phyloP scores from a whole-genome alignment of 2,797 vertebrate genomes.

The Spheniscus humboldti region DNA sequence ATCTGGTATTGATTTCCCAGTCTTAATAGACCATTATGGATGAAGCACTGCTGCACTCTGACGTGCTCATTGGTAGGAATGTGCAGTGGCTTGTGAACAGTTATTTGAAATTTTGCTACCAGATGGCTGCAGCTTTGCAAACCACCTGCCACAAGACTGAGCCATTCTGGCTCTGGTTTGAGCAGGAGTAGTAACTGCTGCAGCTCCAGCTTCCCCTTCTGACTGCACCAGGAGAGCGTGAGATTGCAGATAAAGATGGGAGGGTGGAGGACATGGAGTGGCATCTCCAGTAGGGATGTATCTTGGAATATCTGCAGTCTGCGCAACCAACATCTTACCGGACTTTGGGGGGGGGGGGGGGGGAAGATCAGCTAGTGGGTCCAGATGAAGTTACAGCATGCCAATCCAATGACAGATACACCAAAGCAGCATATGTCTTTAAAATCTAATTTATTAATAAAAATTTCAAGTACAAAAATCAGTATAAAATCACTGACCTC shows the following conservation, averaged over 20 bases:
- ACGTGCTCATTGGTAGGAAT: background rate
- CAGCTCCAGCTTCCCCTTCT: background rate
- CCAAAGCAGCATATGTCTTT: background rate
- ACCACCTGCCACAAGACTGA: background rate
- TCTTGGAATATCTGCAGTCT: background rate
- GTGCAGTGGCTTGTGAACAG: background rate
- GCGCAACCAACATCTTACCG: background rate
- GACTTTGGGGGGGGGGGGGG: background rate
- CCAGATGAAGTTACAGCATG: background rate
- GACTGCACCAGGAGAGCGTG: background rate
- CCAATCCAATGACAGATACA: background rate
- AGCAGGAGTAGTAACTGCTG: background rate
- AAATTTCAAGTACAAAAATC: background rate
- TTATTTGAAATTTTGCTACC: background rate
- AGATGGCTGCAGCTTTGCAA: constrained; percentile 18
- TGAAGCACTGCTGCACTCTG: background rate
- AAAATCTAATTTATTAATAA: background rate
- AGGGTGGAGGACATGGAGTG: background rate
- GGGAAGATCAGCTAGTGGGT: background rate
- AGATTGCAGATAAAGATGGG: background rate
- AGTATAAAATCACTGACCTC: background rate
- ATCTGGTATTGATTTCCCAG: background rate
- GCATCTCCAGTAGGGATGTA: background rate
- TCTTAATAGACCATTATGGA: background rate
- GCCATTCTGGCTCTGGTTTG: background rate